Percentiles rank a stretch among this genome's conserved stretches.
These are phyloP conservation scores for Eupristina koningsbergeri DNA, from an alignment of 1,140 invertebrate genomes.

Conservation along the genomic window DNA sequence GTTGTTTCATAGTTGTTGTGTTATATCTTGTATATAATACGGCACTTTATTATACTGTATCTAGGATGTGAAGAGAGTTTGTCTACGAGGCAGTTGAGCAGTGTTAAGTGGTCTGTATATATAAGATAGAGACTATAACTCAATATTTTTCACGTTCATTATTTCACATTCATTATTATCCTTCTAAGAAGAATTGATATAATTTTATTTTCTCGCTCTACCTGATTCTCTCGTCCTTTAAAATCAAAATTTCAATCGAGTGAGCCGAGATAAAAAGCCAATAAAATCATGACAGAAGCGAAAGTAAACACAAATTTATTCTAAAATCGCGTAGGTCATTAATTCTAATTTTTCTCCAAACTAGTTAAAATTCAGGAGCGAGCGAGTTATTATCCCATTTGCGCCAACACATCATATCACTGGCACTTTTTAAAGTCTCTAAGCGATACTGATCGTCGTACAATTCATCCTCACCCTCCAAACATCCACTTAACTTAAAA, in stretches of 20 bases:
- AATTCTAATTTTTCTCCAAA: too few relatives aligned
- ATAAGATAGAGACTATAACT: not conserved
- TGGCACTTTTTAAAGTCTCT: not conserved
- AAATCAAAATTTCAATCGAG: not conserved
- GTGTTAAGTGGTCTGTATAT: not conserved
- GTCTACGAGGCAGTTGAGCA: not conserved
- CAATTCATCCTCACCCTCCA: not conserved
- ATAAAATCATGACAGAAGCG: too few relatives aligned
- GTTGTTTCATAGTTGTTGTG: constrained; percentile 6
- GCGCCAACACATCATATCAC: too few relatives aligned
- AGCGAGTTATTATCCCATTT: too few relatives aligned
- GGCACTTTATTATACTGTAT: not conserved
- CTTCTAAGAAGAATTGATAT: too few relatives aligned
- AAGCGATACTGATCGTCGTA: constrained; percentile 5
- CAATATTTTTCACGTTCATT: not conserved
- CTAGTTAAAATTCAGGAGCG: too few relatives aligned
- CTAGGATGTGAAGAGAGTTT: not conserved
- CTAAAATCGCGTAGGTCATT: too few relatives aligned
- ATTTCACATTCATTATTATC: not conserved
- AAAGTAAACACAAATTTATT: too few relatives aligned
- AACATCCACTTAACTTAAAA: constrained; percentile 46
- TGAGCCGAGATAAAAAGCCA: not conserved
- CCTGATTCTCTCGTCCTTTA: not conserved
- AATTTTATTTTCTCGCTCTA: too few relatives aligned
- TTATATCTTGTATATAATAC: constrained; percentile 18